phyloP scores from a whole-genome alignment of 2,113 vertebrate species.

The Tichodroma muraria region DNA sequence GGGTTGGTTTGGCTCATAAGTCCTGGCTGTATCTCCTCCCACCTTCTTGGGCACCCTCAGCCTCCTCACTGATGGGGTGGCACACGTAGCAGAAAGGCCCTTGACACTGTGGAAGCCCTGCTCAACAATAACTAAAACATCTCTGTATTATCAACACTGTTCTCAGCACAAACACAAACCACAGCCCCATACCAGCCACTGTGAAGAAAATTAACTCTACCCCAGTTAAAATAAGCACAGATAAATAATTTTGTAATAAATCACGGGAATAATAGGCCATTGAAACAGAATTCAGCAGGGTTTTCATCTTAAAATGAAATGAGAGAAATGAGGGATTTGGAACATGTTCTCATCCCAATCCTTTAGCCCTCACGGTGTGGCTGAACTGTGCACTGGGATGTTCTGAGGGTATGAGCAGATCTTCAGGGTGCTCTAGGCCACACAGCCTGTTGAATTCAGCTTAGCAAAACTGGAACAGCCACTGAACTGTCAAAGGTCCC shows the following conservation, averaged over 20 bases:
- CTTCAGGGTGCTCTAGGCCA: not conserved
- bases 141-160: not conserved
- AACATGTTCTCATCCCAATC: not conserved
- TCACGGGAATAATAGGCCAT: not conserved
- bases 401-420: not conserved
- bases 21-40: not conserved
- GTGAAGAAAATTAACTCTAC: not conserved
- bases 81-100: not conserved
- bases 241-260: not conserved
- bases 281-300: not conserved
- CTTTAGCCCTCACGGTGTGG: not conserved
- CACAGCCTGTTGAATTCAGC: not conserved
- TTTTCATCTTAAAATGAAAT: not conserved
- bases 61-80: not conserved
- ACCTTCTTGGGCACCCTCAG: not conserved
- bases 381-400: not conserved
- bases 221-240: not conserved
- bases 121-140: not conserved
- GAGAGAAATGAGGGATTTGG: not conserved
- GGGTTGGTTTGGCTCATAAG: no score
- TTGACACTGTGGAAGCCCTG: not conserved
- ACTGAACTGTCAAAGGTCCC: not conserved
- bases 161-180: not conserved
- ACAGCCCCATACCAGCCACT: not conserved
- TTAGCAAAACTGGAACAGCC: not conserved